A percentile compares a stretch with the other conserved stretches of the same genome.
phyloP scores from a whole-genome alignment of 2,888 invertebrate species.

The Hydraecia micacea region DNA sequence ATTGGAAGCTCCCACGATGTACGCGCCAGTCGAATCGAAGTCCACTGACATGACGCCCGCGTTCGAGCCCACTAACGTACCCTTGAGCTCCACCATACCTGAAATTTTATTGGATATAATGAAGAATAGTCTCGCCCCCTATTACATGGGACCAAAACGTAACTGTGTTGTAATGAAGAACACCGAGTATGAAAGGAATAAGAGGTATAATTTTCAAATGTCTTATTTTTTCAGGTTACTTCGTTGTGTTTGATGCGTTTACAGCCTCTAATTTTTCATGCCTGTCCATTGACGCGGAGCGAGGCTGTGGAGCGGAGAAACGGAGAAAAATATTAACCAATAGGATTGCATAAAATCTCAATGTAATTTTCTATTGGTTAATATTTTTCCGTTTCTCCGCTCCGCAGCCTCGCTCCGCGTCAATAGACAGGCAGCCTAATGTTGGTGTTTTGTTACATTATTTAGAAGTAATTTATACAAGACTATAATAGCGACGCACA shows the following conservation, averaged over 20 bases:
- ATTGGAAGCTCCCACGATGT: slow-evolving; percentile 97
- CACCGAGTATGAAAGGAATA: neutral
- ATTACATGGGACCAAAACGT: neutral
- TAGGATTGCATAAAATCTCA: too few species aligned
- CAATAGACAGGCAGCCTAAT: neutral
- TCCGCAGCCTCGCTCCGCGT: too few species aligned
- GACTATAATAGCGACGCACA: neutral
- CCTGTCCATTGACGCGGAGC: too few species aligned
- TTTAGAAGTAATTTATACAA: neutral
- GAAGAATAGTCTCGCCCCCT: neutral
- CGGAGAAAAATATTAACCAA: too few species aligned
- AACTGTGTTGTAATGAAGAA: neutral
- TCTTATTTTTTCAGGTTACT: too few species aligned
- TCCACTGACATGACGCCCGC: slow-evolving; percentile 99
- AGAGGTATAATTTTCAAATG: too few species aligned
- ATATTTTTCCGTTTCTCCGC: too few species aligned
- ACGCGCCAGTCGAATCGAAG: slow-evolving; percentile 97
- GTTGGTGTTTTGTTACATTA: neutral
- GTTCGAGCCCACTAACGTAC: slow-evolving; percentile 97
- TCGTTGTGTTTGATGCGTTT: neutral
- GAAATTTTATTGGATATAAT: slow-evolving; percentile 38
- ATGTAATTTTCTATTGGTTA: too few species aligned
- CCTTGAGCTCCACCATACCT: slow-evolving; percentile 93
- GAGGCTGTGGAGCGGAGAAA: too few species aligned
- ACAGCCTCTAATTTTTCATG: neutral